Conservation (phyloP, 2,113 vertebrate species). For the human region DNA sequence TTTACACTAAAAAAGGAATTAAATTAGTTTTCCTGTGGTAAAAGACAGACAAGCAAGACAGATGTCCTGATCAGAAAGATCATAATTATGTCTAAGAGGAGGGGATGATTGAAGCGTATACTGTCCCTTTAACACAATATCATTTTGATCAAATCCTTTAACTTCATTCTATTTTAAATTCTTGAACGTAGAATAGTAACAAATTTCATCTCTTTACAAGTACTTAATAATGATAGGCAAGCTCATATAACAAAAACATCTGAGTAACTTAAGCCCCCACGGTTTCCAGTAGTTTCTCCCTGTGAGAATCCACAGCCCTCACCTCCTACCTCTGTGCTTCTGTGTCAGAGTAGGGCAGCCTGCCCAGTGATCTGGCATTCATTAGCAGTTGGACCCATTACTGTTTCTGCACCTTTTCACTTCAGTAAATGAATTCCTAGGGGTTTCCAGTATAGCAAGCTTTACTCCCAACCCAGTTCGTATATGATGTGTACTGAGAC, state of each 20-base stretch:
- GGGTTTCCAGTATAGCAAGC: not conserved
- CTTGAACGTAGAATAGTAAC: not conserved
- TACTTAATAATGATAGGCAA: not conserved
- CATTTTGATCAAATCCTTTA: constrained; percentile 36
- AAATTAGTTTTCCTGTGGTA: not conserved
- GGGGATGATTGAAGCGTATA: not conserved
- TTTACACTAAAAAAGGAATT: not conserved
- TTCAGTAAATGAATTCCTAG: constrained; percentile 14
- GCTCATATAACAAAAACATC: not conserved
- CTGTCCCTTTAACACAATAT: not conserved
- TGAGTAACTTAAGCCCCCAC: not conserved
- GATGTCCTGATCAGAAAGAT: not conserved
- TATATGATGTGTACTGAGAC: not conserved
- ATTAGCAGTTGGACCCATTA: not conserved
- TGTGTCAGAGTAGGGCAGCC: not conserved
- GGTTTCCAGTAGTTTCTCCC: not conserved
- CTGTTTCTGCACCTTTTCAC: not conserved
- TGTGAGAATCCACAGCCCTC: not conserved
- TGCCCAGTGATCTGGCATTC: not conserved
- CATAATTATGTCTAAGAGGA: not conserved
- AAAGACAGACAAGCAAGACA: not conserved
- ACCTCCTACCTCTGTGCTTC: not conserved
- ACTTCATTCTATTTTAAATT: not conserved
- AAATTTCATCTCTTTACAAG: constrained; percentile 2
- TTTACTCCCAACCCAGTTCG: fast-evolving